A percentile compares a stretch with the other conserved stretches of the same genome.
phyloP scores from a whole-genome alignment of 2,113 vertebrate genomes.

The Oxyruncus cristatus region DNA sequence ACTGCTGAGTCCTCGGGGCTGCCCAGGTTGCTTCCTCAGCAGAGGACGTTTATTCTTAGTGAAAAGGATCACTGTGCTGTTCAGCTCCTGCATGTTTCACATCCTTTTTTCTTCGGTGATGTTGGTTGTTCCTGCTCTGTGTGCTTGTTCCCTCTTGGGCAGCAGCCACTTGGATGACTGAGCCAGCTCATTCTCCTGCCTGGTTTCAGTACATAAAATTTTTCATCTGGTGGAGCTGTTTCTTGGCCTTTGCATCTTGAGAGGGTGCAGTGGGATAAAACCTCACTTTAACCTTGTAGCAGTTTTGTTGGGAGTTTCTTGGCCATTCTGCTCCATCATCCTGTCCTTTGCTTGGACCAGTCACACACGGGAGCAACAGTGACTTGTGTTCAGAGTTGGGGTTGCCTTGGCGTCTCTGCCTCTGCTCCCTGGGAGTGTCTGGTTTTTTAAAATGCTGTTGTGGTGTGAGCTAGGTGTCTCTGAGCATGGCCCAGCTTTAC shows the following conservation, averaged over 20 bases:
- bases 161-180: not conserved
- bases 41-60: not conserved
- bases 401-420: not conserved
- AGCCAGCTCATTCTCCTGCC: not conserved
- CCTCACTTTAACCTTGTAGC: not conserved
- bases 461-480: not conserved
- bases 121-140: not conserved
- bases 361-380: accelerated
- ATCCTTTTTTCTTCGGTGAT: not conserved
- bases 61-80: not conserved
- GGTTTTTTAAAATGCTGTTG: not conserved
- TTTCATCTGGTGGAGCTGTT: not conserved
- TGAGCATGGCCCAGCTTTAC: not conserved
- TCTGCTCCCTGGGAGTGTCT: not conserved
- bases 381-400: not conserved
- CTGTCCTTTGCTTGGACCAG: not conserved
- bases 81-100: not conserved
- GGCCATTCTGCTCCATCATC: not conserved
- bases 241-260: not conserved
- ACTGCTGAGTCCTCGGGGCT: not conserved
- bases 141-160: conserved; percentile 3
- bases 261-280: not conserved
- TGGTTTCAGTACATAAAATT: not conserved
- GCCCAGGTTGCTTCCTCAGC: not conserved
- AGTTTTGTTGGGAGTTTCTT: not conserved